Evolutionary conservation across 2,888 invertebrate species (phyloP), one percentile per base, ranked within the genome.

Genomic region (Acanthoscelides obtectus): DNA sequence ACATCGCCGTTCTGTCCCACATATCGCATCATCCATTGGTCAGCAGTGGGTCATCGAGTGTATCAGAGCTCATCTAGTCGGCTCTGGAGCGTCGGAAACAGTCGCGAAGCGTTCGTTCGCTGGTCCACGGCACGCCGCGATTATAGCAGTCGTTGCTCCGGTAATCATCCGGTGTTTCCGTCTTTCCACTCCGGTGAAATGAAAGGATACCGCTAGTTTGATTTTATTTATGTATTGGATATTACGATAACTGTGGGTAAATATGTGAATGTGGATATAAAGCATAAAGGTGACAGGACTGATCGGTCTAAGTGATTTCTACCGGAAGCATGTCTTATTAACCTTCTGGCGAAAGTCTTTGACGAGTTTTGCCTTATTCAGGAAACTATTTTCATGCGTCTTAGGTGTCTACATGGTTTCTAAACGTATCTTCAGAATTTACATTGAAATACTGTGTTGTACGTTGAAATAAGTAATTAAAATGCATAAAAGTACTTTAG

Each of bases 21-120:
- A 79, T 80, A 74, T 72, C 20, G 70, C 69, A 67, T 80, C 69
- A 67, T 80, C 81, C 79, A 80, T 81, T 81, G 71, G 80, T 19
- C 22, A 22, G n/a, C n/a, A 81, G 78, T 84, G 82, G 84, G 84
- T 84, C 84, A 84, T 76, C 81, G 79, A 77, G 78, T 83, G 83
- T 83, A 85, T 82, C 80, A 83, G 83, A 84, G 83, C 84, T 82
- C 83, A 81, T 82, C 68, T 22, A 45, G 45, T 12, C 67, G 22
- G 67, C 22, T n/a, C n/a, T 3, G 45, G 17, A 12, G 45, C 5
- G 45, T 45, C 45, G 45, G 45, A 45, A 45, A 45, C 45, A 45
- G 45, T 45, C 12, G 45, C 45, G 45, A 45, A 45, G 45, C 45
- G 45, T 12, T 45, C 45, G 45, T 45, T 45, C 45, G n/a, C 65